Evolutionary conservation across 2,888 invertebrate genomes (phyloP), one percentile per base, ranked within the genome.

Genomic region (Perdita meconis): DNA sequence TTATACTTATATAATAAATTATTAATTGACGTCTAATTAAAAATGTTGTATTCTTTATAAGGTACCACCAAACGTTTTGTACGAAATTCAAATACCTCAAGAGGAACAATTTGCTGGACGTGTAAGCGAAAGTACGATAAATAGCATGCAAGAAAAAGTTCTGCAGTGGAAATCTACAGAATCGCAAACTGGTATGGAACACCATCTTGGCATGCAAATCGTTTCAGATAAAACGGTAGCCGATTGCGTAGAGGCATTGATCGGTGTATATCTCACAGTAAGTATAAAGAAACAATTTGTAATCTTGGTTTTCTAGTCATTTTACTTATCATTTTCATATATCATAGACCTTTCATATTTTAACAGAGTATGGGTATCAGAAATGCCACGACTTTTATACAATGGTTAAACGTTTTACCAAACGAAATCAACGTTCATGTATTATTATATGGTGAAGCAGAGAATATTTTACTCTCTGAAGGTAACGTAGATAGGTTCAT

Each of bases 231-330:
- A 97, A 94, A 92, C 94, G 60, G 92, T 97, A 3, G 96, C 98
- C 0, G 98, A 98, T 92, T 94, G 95, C 77, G 96, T 97, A 1
- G 98, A 98, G 92, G 96, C 98, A 0, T 91, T 98, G 2, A 95
- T 98, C 61, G 97, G 97, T 0, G 95, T 94, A 2, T 96, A 96
- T 90, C 94, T 97, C 0, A 91, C 93, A 60, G 93, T 93, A 82
- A 86, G 90, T 74, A 24, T 12, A 40, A 4, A 40, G 13, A 50
- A 0, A n/a, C n/a, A n/a, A n/a, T n/a, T n/a, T n/a, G n/a, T n/a
- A n/a, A n/a, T n/a, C n/a, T 60, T 30, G 2, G 13, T 19, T 22
- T 2, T 12, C 22, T 38, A n/a, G n/a, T n/a, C n/a, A 4, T 30
- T n/a, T n/a, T 47, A 47, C 30, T 36, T 16, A n/a, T 53, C 34